Percentiles rank a stretch among this genome's conserved stretches.
phyloP scores from a whole-genome alignment of 2,113 vertebrate species.

The Hemiprocne comata region DNA sequence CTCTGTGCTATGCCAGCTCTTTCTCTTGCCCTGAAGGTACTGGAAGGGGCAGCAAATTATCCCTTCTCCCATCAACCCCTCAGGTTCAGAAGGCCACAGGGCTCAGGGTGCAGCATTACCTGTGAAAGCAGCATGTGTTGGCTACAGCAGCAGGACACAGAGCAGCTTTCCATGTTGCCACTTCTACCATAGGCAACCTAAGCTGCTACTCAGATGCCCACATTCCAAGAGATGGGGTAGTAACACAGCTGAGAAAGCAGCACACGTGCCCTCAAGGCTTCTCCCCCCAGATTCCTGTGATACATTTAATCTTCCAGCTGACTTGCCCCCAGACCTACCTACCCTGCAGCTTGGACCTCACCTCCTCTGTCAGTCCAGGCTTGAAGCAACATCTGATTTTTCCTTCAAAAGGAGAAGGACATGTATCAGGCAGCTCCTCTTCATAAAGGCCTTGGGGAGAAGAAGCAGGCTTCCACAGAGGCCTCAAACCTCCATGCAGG shows the following conservation, averaged over 20 bases:
- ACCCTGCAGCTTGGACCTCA: not conserved
- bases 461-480: not conserved
- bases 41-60: not conserved
- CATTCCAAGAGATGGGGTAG: not conserved
- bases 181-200: not conserved
- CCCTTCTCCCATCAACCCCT: not conserved
- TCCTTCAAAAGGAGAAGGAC: not conserved
- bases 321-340: not conserved
- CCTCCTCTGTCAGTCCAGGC: not conserved
- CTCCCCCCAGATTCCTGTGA: not conserved
- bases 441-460: not conserved
- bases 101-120: rapidly evolving
- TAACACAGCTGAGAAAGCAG: not conserved
- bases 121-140: not conserved
- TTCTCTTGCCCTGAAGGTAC: no score
- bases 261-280: rapidly evolving
- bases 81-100: rapidly evolving
- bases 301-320: not conserved
- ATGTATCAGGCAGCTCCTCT: not conserved
- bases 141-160: no score
- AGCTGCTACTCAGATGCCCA: not conserved
- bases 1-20: not conserved
- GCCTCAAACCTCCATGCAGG: not conserved
- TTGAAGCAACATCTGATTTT: not conserved
- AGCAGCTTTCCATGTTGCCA: not conserved